These are phyloP conservation scores for Eupithecia subfuscata DNA, from an alignment of 2,888 invertebrate species.

Conservation along the genomic window DNA sequence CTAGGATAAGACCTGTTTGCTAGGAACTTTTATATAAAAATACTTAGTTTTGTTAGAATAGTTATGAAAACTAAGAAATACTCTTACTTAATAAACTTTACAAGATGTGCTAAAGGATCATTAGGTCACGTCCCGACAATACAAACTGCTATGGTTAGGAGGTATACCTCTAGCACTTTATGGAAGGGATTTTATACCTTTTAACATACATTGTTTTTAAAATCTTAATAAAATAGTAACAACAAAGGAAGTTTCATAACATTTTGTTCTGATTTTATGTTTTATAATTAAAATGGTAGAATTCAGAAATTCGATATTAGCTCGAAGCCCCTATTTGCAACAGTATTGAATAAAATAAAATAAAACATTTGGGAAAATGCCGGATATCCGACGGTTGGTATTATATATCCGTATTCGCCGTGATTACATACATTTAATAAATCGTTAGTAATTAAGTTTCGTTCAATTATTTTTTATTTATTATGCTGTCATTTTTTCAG, in stretches of 20 bases:
- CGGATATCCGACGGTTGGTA: not conserved
- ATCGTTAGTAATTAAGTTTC: slow-evolving; percentile 34
- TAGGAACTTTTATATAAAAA: not conserved
- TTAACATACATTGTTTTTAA: not conserved
- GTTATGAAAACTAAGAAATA: not conserved
- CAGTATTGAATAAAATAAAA: not conserved
- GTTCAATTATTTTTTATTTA: slow-evolving; percentile 31
- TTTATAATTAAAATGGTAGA: not conserved
- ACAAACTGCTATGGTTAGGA: too few relatives aligned
- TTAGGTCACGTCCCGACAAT: too few relatives aligned
- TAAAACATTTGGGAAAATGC: slow-evolving; percentile 21
- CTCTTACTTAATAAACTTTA: not conserved
- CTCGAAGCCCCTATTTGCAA: not conserved
- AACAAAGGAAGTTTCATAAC: not conserved
- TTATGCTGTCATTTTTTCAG: slow-evolving; percentile 20
- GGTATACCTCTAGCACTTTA: too few relatives aligned
- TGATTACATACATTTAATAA: slow-evolving; percentile 25
- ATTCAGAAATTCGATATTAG: not conserved
- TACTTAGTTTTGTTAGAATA: not conserved
- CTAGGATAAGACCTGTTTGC: not conserved
- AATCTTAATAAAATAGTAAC: not conserved
- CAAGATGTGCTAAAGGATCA: not conserved
- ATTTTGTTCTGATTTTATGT: not conserved
- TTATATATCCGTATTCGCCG: not conserved
- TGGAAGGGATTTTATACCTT: not conserved